A percentile compares a stretch with the other conserved stretches of the same genome.
Evolutionary conservation across 2,888 invertebrate genomes (phyloP).

Genomic region (Acleris laterana): DNA sequence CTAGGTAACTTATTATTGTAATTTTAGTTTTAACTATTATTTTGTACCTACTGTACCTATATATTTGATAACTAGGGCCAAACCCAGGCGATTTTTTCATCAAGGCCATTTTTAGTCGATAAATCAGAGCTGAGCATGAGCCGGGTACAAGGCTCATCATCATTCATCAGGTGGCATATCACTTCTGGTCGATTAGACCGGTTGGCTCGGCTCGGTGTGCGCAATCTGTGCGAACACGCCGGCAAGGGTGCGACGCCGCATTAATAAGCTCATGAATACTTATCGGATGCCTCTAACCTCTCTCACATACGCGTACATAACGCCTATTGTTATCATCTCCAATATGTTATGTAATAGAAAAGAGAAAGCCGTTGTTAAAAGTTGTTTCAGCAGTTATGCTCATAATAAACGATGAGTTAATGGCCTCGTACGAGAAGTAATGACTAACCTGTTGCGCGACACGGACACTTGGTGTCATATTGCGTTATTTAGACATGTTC

Average conservation of each 20-base stretch:
- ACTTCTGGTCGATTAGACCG: slow-evolving; percentile 75
- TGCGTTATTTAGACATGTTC: slow-evolving; percentile 30
- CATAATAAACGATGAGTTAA: slow-evolving; percentile 35
- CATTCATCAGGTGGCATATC: slow-evolving; percentile 70
- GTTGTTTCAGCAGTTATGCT: slow-evolving; percentile 6
- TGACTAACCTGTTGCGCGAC: slow-evolving; percentile 28
- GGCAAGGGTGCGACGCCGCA: slow-evolving; percentile 57
- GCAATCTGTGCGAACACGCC: slow-evolving; percentile 61
- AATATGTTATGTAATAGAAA: slow-evolving; percentile 29
- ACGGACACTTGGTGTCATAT: slow-evolving; percentile 28
- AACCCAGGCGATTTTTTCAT: slow-evolving; percentile 1
- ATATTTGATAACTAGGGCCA: background rate
- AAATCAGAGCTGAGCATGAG: slow-evolving; percentile 24
- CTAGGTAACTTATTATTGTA: no score
- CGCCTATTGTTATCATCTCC: slow-evolving; percentile 32
- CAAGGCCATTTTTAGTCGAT: slow-evolving; percentile 20
- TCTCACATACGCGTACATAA: slow-evolving; percentile 23
- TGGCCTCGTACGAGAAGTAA: slow-evolving; percentile 22
- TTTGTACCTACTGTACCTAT: no score
- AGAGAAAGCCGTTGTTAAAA: slow-evolving; percentile 27
- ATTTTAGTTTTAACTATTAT: no score
- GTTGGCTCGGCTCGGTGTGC: slow-evolving; percentile 53
- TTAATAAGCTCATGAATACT: slow-evolving; percentile 80
- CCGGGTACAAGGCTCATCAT: slow-evolving; percentile 54
- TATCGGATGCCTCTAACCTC: slow-evolving; percentile 53